Conservation (phyloP, 1,140 invertebrate species). For the Wasmannia auropunctata region DNA sequence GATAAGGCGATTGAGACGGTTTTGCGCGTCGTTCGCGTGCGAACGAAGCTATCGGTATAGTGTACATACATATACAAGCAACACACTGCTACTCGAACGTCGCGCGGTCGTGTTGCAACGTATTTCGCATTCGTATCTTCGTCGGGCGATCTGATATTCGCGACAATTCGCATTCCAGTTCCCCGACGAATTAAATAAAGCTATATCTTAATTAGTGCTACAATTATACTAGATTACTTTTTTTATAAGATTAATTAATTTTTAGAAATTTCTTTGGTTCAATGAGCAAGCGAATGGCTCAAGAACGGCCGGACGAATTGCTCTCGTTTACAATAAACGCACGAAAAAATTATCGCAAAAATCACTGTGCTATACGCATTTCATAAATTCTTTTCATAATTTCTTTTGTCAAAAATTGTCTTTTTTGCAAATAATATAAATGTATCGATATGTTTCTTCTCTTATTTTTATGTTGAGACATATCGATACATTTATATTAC, state of each 20-base stretch:
- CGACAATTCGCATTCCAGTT: neutral
- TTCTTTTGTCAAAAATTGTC: neutral
- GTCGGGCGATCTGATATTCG: constrained; percentile 32
- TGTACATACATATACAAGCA: neutral
- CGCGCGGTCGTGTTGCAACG: neutral
- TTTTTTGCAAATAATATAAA: too few relatives aligned
- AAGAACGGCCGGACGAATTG: constrained; percentile 14
- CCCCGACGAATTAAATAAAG: neutral
- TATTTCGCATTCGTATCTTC: constrained; percentile 40
- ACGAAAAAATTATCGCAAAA: constrained; percentile 2
- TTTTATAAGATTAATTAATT: neutral
- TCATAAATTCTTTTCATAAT: neutral
- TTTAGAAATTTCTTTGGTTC: too few relatives aligned
- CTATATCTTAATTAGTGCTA: neutral
- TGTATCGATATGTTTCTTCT: too few relatives aligned
- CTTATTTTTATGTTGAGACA: too few relatives aligned
- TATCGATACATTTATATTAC: too few relatives aligned
- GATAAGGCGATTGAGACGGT: constrained; percentile 69
- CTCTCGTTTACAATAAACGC: constrained; percentile 22
- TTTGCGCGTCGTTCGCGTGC: constrained; percentile 48
- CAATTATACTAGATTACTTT: neutral
- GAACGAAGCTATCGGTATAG: constrained; percentile 20
- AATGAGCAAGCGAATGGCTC: constrained; percentile 37
- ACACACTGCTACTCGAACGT: constrained; percentile 22
- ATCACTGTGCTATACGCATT: neutral